Base-by-base conservation (phyloP, 2,113 vertebrate genomes). In the Cyanoramphus novaezelandiae region DNA sequence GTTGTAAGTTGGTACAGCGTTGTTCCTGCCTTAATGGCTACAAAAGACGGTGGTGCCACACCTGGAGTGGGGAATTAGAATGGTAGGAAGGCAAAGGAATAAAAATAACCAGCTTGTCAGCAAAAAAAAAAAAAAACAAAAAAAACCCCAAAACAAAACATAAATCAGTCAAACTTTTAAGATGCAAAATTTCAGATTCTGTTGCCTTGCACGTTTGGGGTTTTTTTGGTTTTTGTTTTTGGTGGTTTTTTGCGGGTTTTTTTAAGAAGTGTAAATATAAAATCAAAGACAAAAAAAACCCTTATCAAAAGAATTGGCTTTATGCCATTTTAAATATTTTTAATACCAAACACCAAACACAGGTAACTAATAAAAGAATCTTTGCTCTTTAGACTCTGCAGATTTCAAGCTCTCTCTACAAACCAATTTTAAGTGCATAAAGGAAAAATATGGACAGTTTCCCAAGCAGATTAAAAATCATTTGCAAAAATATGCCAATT, bases 11-110 rank as follows among this genome's bases (percentile, higher is more conserved):
- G 99, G 97, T 99, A 99, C 44, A 99, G 97, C 20, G 99, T 99
- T 60, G 99, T 99, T 80, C 99, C 99, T 17, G 99, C 99, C 49
- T 99, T 99, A 95, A 99, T 99, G 16, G 99, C 99, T 93, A 99
- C 99, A 84, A 99, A 99, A 44, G 99, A 99, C 0, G 99, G 99
- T 28, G 99, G 99, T 39, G 99, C 99, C 55, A 99, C 99, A 95
- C 99, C 99, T 97, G 52, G 4, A 84, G 27, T 6, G 4, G 39
- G 33, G 33, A 60, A 55, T 57, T 16, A 83, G 33, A 52, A 86
- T 12, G 13, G 69, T 17, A 60, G 33, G 24, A 82, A 11, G 18
- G 33, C 21, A 76, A 49, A 76, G 14, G 31, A 70, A 85, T 11
- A 16, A 49, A 16, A 82, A 39, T 39, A 16, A 50, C 0, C 18